A percentile compares a stretch with the other conserved stretches of the same genome.
Conservation (phyloP, 2,113 vertebrate species). For the Formicarius rufipectus region DNA sequence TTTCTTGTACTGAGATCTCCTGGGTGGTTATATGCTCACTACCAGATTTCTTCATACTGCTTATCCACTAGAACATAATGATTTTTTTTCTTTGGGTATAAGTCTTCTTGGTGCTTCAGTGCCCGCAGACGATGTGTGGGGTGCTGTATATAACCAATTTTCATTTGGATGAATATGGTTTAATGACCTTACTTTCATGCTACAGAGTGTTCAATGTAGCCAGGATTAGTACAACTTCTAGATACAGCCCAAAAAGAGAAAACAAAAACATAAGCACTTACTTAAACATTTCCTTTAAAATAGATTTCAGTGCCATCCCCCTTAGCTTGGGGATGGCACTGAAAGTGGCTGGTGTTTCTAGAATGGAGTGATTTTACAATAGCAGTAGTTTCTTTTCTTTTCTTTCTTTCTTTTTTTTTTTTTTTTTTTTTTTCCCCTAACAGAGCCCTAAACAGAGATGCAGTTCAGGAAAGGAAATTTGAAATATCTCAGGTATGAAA, state of each 20-base stretch:
- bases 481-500: neutral
- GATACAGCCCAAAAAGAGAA: neutral
- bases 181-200: neutral
- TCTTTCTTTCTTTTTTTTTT: no score
- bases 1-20: neutral
- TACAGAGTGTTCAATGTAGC: neutral
- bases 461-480: neutral
- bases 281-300: neutral
- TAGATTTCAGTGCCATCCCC: no score
- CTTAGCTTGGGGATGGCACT: neutral
- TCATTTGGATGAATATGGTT: neutral
- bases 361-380: neutral
- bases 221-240: neutral
- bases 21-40: neutral
- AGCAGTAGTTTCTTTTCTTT: neutral
- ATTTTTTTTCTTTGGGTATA: neutral
- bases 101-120: neutral
- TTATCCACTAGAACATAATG: neutral
- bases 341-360: neutral
- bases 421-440: neutral
- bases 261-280: neutral
- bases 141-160: rapidly evolving
- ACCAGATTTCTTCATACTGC: neutral
- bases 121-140: neutral
- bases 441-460: neutral